These are phyloP conservation scores for Spinus pinus DNA, from an alignment of 2,797 vertebrate genomes.

Conservation along the genomic window DNA sequence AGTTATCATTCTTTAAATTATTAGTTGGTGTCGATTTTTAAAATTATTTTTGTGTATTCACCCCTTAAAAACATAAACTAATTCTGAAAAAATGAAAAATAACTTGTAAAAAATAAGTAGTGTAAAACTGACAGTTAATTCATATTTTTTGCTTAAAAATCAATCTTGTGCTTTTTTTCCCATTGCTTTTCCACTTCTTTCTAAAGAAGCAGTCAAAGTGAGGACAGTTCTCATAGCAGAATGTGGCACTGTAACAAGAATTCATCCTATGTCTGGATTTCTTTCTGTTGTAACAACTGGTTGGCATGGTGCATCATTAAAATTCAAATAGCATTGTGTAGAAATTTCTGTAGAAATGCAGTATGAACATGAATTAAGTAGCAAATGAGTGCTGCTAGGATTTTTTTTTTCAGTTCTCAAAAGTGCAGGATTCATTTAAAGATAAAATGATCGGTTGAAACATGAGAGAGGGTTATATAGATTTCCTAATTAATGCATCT, in stretches of 20 bases:
- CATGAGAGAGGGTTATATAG: conserved; percentile 19
- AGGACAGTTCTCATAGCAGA: background rate
- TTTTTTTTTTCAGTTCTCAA: background rate
- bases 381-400: background rate
- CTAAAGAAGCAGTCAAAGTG: background rate
- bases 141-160: background rate
- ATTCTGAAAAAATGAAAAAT: background rate
- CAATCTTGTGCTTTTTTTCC: background rate
- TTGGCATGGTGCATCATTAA: background rate
- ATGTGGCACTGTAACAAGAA: background rate
- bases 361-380: background rate
- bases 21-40: background rate
- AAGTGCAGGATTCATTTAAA: background rate
- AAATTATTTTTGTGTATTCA: background rate
- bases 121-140: background rate
- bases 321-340: background rate
- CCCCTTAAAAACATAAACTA: background rate
- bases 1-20: background rate
- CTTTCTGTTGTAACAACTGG: background rate
- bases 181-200: background rate
- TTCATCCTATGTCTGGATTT: background rate
- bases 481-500: conserved; percentile 51
- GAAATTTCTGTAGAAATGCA: conserved; percentile 17
- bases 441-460: conserved; percentile 37
- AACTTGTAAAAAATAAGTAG: background rate